Evolutionary conservation across 2,888 invertebrate species (phyloP).

Genomic region (Erynnis tages): DNA sequence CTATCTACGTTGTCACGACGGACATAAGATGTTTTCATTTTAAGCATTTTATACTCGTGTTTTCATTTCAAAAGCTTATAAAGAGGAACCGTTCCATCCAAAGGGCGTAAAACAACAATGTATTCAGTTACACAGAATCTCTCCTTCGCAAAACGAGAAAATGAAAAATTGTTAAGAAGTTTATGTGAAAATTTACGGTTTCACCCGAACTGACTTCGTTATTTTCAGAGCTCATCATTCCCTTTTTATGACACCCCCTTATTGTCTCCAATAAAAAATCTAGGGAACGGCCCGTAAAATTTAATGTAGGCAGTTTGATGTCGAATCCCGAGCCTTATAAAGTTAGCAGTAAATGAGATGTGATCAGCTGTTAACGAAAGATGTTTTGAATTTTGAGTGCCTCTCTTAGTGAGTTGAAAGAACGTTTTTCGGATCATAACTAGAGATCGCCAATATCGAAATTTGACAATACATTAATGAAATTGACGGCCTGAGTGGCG

Average conservation of each 20-base stretch:
- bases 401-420: too few relatives aligned
- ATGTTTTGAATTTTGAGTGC: slow-evolving; percentile 3
- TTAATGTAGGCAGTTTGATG: slow-evolving; percentile 51
- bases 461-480: too few relatives aligned
- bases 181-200: slow-evolving; percentile 32
- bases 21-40: too few relatives aligned
- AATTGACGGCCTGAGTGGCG: too few relatives aligned
- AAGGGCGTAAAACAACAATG: slow-evolving; percentile 13
- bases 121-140: slow-evolving; percentile 19
- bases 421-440: too few relatives aligned
- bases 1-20: too few relatives aligned
- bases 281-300: slow-evolving; percentile 64
- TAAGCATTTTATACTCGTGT: too few relatives aligned
- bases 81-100: not conserved
- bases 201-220: slow-evolving; percentile 39
- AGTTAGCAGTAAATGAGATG: slow-evolving; percentile 33
- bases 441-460: too few relatives aligned
- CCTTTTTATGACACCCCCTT: slow-evolving; percentile 65
- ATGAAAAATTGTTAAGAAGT: slow-evolving; percentile 29
- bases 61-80: not conserved
- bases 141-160: slow-evolving; percentile 13
- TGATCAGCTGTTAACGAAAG: slow-evolving; percentile 25
- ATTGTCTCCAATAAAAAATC: slow-evolving; percentile 75
- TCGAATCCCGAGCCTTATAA: slow-evolving; percentile 54
- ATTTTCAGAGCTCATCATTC: slow-evolving; percentile 51